Conservation (phyloP, 2,888 invertebrate species). For the Druceiella hillmani region DNA sequence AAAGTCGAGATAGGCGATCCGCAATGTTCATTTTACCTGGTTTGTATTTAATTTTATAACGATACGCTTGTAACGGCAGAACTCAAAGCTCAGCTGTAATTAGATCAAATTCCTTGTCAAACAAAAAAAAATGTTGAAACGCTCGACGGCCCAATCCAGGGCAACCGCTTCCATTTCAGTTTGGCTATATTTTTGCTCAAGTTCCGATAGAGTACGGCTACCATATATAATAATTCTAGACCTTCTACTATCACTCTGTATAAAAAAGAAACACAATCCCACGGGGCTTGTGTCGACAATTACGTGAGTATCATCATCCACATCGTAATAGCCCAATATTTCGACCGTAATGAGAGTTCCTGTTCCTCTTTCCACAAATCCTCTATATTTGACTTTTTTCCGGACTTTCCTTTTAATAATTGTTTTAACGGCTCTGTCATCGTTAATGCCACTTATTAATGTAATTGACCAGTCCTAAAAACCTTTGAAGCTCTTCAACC, state of each 20-base stretch:
- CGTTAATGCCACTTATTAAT: constrained; percentile 23
- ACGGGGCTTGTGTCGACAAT: constrained; percentile 10
- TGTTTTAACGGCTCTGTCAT: constrained; percentile 21
- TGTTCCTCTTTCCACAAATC: too few relatives aligned
- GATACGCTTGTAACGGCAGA: too few relatives aligned
- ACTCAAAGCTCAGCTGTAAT: constrained; percentile 27
- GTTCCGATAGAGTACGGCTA: constrained; percentile 27
- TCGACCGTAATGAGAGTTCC: too few relatives aligned
- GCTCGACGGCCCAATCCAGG: constrained; percentile 27
- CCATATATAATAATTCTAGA: constrained; percentile 1
- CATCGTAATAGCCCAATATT: neutral
- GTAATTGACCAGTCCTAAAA: constrained; percentile 10
- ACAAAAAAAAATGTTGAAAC: constrained; percentile 32
- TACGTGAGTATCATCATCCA: neutral
- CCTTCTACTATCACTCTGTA: neutral
- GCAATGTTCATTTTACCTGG: too few relatives aligned
- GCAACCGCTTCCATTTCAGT: constrained; percentile 27
- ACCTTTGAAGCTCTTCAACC: constrained; percentile 10
- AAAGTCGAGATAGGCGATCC: too few relatives aligned
- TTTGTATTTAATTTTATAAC: too few relatives aligned
- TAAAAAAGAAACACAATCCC: neutral
- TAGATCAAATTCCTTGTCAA: too few relatives aligned
- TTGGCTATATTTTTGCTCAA: constrained; percentile 29
- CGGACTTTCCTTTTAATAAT: constrained; percentile 12
- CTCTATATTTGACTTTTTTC: constrained; percentile 2